Percentiles rank a stretch among this genome's conserved stretches.
phyloP scores from a whole-genome alignment of 2,888 invertebrate genomes.

The Eremobia ochroleuca region DNA sequence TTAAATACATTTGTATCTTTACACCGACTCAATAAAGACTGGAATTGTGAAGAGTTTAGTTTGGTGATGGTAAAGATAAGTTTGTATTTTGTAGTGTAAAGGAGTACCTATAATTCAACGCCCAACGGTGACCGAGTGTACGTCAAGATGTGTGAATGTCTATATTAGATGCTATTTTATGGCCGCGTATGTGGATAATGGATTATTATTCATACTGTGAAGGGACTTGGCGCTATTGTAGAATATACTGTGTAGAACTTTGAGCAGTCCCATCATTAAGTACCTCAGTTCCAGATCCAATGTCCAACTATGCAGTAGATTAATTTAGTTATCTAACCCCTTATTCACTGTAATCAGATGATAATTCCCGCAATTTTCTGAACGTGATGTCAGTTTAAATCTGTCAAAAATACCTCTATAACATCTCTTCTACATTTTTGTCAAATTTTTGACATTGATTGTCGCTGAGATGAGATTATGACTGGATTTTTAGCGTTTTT shows the following conservation, averaged over 20 bases:
- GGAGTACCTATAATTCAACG: conserved; percentile 63
- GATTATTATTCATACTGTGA: conserved; percentile 45
- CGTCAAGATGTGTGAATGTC: conserved; percentile 66
- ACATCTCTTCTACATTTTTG: too few species aligned
- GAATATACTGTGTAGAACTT: conserved; percentile 10
- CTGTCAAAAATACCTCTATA: too few species aligned
- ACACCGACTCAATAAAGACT: conserved; percentile 19
- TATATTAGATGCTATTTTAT: conserved; percentile 51
- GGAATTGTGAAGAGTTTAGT: conserved; percentile 22
- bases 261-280: background rate
- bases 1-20: conserved; percentile 1
- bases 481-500: too few species aligned
- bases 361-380: too few species aligned
- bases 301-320: background rate
- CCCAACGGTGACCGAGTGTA: conserved; percentile 58
- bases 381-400: too few species aligned
- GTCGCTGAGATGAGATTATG: too few species aligned
- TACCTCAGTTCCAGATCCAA: background rate
- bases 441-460: too few species aligned
- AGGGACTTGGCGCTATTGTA: conserved; percentile 3
- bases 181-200: conserved; percentile 35
- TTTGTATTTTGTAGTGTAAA: conserved; percentile 54
- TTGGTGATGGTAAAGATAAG: background rate
- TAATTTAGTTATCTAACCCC: background rate
- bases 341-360: background rate